A percentile compares a stretch with the other conserved stretches of the same genome.
Evolutionary conservation across 1,140 invertebrate genomes (phyloP).

Genomic region (Hyles vespertilio): DNA sequence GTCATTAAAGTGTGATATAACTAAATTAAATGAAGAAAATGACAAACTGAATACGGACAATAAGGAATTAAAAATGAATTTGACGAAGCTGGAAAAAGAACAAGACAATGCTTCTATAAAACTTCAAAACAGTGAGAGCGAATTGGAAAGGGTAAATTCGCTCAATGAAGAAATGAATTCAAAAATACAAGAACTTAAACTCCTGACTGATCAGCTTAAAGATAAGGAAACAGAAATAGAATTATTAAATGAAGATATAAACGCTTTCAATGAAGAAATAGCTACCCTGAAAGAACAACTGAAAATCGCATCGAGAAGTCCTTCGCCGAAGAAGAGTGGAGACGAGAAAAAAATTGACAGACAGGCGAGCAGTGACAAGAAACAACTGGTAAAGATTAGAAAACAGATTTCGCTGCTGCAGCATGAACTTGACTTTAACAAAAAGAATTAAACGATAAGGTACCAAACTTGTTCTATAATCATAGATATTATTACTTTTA

Average conservation of each 20-base stretch:
- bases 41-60: constrained; percentile 53
- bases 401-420: constrained; percentile 78
- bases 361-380: constrained; percentile 47
- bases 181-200: constrained; percentile 63
- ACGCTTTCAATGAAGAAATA: constrained; percentile 68
- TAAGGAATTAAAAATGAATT: constrained; percentile 57
- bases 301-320: constrained; percentile 59
- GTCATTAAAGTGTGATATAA: constrained; percentile 61
- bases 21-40: constrained; percentile 57
- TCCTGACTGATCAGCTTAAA: constrained; percentile 54
- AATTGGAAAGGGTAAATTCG: constrained; percentile 51
- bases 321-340: constrained; percentile 58
- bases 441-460: constrained; percentile 71
- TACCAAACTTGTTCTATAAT: constrained; percentile 20
- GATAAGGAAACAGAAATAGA: constrained; percentile 74
- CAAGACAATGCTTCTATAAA: constrained; percentile 67
- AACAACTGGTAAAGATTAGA: constrained; percentile 59
- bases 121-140: constrained; percentile 55
- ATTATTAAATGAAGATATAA: constrained; percentile 69
- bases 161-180: constrained; percentile 49
- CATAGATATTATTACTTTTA: neutral
- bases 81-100: constrained; percentile 71
- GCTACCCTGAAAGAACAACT: constrained; percentile 56
- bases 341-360: constrained; percentile 39
- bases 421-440: constrained; percentile 75